Conservation (phyloP, 1,140 invertebrate species). For the Drosophila suzukii region DNA sequence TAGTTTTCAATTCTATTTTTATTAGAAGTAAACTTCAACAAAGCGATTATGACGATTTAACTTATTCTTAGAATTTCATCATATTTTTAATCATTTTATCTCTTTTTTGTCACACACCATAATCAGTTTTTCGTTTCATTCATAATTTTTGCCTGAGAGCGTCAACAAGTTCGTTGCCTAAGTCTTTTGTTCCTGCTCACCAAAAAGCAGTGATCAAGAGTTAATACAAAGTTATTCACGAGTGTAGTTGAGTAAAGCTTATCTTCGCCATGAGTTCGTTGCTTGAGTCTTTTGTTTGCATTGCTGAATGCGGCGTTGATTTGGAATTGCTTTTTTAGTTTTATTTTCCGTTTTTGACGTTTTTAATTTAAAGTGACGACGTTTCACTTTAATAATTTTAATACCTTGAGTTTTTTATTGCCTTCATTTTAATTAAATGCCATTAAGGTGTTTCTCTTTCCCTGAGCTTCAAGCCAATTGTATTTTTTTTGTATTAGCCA, state of each 20-base stretch:
- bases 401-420: constrained; percentile 53
- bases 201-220: constrained; percentile 33
- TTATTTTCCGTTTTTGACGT: constrained; percentile 44
- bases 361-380: constrained; percentile 53
- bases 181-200: constrained; percentile 57
- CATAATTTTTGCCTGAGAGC: constrained; percentile 35
- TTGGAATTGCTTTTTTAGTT: constrained; percentile 47
- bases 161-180: constrained; percentile 47
- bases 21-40: not conserved
- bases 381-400: constrained; percentile 67
- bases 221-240: constrained; percentile 37
- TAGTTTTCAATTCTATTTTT: not conserved
- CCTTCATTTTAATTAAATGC: constrained; percentile 61
- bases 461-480: constrained; percentile 32
- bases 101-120: constrained; percentile 9
- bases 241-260: constrained; percentile 41
- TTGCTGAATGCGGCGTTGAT: constrained; percentile 53
- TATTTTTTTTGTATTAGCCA: constrained; percentile 22
- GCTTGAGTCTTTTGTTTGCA: constrained; percentile 56
- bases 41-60: not conserved
- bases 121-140: constrained; percentile 27
- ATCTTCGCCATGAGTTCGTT: constrained; percentile 42
- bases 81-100: not conserved
- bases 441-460: constrained; percentile 54
- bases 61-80: constrained; percentile 9